Conservation (phyloP, 1,140 invertebrate genomes). For the Anagrus nilaparvatae region DNA sequence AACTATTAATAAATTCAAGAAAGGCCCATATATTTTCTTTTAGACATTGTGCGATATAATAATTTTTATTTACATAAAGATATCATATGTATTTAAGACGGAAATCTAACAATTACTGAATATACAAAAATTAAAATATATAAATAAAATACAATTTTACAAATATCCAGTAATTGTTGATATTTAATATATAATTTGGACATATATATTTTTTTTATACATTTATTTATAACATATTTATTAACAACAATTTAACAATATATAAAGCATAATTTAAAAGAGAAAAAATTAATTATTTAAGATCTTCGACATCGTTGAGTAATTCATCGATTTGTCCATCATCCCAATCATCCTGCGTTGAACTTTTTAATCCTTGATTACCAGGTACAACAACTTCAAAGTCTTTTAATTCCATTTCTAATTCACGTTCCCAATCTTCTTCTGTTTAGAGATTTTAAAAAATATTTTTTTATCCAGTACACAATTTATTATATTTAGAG, state of each 20-base stretch:
- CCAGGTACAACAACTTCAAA: constrained; percentile 73
- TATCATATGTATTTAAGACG: no score
- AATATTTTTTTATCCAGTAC: no score
- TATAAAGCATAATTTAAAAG: no score
- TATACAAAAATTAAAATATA: not conserved
- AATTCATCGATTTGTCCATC: constrained; percentile 46
- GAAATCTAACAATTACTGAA: no score
- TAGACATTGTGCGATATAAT: no score
- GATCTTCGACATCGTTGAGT: constrained; percentile 43
- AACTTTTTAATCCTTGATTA: constrained; percentile 19
- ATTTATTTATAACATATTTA: not conserved
- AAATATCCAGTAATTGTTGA: not conserved
- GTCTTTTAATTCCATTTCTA: constrained; percentile 84
- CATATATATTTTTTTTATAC: constrained; percentile 13
- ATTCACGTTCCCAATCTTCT: constrained; percentile 88
- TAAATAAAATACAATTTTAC: not conserved
- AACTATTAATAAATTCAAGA: no score
- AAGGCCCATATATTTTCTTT: no score
- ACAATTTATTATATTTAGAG: no score
- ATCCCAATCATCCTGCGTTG: constrained; percentile 43
- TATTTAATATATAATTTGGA: constrained; percentile 11
- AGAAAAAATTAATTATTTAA: no score
- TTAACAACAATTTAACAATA: no score
- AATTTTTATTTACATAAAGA: no score
- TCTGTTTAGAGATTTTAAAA: no score